Base-by-base conservation (phyloP, 2,797 vertebrate genomes). In the Lutra lutra region DNA sequence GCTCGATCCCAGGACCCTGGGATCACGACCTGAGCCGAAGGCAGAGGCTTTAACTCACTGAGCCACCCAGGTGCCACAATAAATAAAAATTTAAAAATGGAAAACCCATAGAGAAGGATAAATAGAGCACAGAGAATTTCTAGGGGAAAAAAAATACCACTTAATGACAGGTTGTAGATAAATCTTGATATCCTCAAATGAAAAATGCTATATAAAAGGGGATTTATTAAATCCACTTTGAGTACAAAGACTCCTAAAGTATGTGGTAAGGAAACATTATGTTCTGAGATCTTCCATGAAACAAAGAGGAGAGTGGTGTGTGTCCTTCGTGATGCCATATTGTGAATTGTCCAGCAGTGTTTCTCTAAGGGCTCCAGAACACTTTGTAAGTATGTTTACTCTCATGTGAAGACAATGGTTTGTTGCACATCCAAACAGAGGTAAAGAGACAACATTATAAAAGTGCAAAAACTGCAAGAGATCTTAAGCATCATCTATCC, bases 161-260 rank as follows among this genome's bases (percentile, higher is more conserved):
- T 95, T 95, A 86, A 88, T 70, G 62, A n/a, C 1, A 82, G 20
- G 27, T 21, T 79, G 23, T 35, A 72, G 58, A 51, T n/a, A 93
- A 95, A 80, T 82, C 78, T 86, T 95, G 43, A 93, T 60, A 77
- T 29, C 35, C 35, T 92, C 43, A 78, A 20, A 32, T 95, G 56
- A 92, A 96, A 95, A 93, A 64, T 62, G 8, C 32, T 35, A 35
- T 80, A 62, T 54, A 85, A 90, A 95, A 54, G 20, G 27, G 38
- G 17, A 93, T n/a, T 68, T 80, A 56, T 54, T 87, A 87, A 93
- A 84, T 56, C 43, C 25, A 66, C 51, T 85, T 92, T 43, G 79
- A 82, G 21, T 66, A 43, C 29, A 64, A 83, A 94, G 56, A n/a
- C 27, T 72, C 35, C 27, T 46, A 51, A 75, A 78, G 12, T 58